These are phyloP conservation scores for Cephus spinipes DNA, from an alignment of 2,888 invertebrate species.

Conservation along the genomic window DNA sequence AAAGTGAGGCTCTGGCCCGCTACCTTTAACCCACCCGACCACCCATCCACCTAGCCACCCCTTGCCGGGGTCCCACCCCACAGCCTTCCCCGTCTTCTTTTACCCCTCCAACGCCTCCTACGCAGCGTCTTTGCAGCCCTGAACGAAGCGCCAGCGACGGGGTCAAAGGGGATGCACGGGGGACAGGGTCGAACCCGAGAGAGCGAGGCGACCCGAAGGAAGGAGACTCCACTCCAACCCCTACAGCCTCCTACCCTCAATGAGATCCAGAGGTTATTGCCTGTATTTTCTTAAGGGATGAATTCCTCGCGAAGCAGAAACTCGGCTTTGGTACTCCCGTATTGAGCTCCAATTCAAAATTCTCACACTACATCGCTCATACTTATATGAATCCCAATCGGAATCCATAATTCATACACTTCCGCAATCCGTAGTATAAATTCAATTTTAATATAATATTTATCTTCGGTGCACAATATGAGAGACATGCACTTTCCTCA, in stretches of 20 bases:
- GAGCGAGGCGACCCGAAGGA: neutral
- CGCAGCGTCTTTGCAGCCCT: constrained; percentile 27
- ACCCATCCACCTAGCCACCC: constrained; percentile 30
- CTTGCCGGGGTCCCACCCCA: constrained; percentile 25
- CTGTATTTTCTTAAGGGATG: constrained; percentile 59
- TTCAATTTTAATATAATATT: neutral
- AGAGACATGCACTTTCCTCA: neutral
- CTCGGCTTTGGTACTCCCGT: neutral
- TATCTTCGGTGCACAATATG: neutral
- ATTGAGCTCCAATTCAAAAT: neutral
- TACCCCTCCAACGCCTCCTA: constrained; percentile 26
- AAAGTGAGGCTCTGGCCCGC: constrained; percentile 66
- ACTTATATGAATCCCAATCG: neutral
- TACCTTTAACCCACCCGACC: constrained; percentile 61
- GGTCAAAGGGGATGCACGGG: constrained; percentile 1
- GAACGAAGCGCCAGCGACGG: constrained; percentile 2
- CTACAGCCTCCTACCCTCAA: constrained; percentile 38
- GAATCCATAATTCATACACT: neutral
- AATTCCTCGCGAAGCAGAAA: constrained; percentile 3
- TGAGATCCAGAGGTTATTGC: constrained; percentile 60
- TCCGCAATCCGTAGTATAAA: neutral
- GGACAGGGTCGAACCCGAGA: neutral
- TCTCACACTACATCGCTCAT: neutral
- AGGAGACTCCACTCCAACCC: constrained; percentile 10
- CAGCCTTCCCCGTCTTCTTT: constrained; percentile 27